Percentiles rank a stretch among this genome's conserved stretches.
phyloP scores from a whole-genome alignment of 2,797 vertebrate genomes.

The Argyrosomus regius region DNA sequence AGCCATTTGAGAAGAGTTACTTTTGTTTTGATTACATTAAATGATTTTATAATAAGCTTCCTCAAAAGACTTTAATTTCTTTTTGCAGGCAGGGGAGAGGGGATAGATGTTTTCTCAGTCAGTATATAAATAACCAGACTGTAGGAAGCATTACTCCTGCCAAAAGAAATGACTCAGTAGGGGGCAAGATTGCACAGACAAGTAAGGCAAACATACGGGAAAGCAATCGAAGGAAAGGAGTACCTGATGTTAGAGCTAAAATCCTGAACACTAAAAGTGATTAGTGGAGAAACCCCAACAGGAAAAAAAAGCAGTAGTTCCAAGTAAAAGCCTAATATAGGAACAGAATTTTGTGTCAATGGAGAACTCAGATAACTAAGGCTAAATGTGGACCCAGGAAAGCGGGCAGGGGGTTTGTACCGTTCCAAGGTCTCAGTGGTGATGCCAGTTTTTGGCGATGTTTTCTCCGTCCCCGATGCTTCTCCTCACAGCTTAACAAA shows the following conservation, averaged over 20 bases:
- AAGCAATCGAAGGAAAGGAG: conserved; percentile 41
- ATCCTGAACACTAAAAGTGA: conserved; percentile 51
- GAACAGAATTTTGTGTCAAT: conserved; percentile 57
- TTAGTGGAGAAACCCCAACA: conserved; percentile 48
- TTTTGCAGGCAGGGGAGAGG: conserved; percentile 32
- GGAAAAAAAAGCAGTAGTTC: conserved; percentile 45
- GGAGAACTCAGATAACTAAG: conserved; percentile 65
- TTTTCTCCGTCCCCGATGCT: conserved; percentile 67
- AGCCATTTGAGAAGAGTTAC: conserved; percentile 11
- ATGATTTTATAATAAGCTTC: conserved; percentile 34
- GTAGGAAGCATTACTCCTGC: conserved; percentile 66
- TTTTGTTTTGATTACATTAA: conserved; percentile 24
- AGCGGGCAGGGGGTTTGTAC: conserved; percentile 51
- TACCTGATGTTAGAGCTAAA: conserved; percentile 57
- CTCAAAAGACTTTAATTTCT: conserved; percentile 41
- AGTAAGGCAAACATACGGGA: conserved; percentile 64
- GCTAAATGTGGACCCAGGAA: conserved; percentile 69
- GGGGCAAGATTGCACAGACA: conserved; percentile 63
- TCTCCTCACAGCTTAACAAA: conserved; percentile 82
- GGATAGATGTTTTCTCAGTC: conserved; percentile 58
- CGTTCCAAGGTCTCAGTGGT: conserved; percentile 67
- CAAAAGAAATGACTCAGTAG: conserved; percentile 72
- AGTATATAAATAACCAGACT: conserved; percentile 71
- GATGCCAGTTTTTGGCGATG: conserved; percentile 77
- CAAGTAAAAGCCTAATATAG: conserved; percentile 43